A percentile compares a stretch with the other conserved stretches of the same genome.
Evolutionary conservation across 2,888 invertebrate species (phyloP).

Genomic region (Caenorhabditis sp.): DNA sequence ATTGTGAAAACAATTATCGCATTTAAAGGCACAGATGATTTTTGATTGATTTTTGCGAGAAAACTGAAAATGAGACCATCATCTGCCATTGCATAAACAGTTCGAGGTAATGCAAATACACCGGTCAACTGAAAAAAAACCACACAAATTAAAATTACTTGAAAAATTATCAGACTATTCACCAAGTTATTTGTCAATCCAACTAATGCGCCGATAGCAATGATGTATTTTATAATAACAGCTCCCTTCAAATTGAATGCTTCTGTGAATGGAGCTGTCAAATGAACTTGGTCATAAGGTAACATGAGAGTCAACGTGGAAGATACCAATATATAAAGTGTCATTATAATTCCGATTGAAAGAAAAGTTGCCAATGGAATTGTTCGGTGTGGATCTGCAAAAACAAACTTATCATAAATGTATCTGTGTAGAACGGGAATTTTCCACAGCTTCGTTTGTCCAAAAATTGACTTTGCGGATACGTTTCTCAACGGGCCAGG

Average conservation of each 20-base stretch:
- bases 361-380: conserved; percentile 44
- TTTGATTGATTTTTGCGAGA: conserved; percentile 40
- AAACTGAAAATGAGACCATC: conserved; percentile 52
- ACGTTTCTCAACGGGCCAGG: too few relatives aligned
- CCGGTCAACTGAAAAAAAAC: conserved; percentile 36
- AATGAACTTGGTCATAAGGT: conserved; percentile 41
- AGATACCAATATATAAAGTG: conserved; percentile 38
- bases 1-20: conserved; percentile 47
- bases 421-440: too few relatives aligned
- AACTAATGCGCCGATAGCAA: conserved; percentile 41
- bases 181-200: conserved; percentile 44
- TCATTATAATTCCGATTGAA: conserved; percentile 29
- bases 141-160: not conserved
- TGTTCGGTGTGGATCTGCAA: conserved; percentile 33
- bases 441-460: too few relatives aligned
- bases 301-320: conserved; percentile 42
- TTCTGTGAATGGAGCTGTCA: conserved; percentile 40
- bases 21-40: conserved; percentile 49
- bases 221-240: conserved; percentile 20
- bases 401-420: too few relatives aligned
- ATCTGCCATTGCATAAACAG: conserved; percentile 55
- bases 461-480: too few relatives aligned
- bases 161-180: not conserved
- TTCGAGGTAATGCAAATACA: conserved; percentile 46
- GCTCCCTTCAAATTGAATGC: conserved; percentile 43